phyloP scores from a whole-genome alignment of 2,113 vertebrate genomes.

The Hippolais icterina region DNA sequence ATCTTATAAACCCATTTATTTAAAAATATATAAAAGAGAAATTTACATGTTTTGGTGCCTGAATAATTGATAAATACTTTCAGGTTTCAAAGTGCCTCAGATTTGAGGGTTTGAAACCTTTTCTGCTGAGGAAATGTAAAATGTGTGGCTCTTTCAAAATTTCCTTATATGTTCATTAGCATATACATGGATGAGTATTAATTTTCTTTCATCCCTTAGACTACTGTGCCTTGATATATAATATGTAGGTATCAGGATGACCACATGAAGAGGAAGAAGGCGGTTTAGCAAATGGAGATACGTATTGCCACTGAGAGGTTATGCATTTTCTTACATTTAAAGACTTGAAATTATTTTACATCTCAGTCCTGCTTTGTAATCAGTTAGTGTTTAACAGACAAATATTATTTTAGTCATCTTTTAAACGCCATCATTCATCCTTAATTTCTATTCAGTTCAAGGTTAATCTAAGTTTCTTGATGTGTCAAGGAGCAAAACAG shows the following conservation, averaged over 20 bases:
- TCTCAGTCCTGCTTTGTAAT: not conserved
- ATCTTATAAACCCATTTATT: not conserved
- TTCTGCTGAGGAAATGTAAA: not conserved
- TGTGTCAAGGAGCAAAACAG: not conserved
- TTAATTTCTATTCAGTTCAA: not conserved
- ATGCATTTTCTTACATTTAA: not conserved
- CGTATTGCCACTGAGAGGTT: accelerated
- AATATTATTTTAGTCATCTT: not conserved
- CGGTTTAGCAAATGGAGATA: not conserved
- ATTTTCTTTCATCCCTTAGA: not conserved
- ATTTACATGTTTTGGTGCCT: not conserved
- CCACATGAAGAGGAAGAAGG: not conserved
- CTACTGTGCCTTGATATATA: not conserved
- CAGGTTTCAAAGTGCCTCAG: not conserved
- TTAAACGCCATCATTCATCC: not conserved
- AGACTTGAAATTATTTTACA: not conserved
- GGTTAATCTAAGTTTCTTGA: not conserved
- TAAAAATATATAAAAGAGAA: not conserved
- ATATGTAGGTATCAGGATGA: accelerated
- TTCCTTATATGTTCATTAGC: not conserved
- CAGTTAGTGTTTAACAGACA: not conserved
- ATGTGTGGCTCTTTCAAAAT: not conserved
- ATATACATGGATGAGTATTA: not conserved
- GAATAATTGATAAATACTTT: not conserved
- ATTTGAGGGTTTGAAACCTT: not conserved